Evolutionary conservation across 2,888 invertebrate genomes (phyloP), one percentile per base, ranked within the genome.

Genomic region (Pterobdella sp.): DNA sequence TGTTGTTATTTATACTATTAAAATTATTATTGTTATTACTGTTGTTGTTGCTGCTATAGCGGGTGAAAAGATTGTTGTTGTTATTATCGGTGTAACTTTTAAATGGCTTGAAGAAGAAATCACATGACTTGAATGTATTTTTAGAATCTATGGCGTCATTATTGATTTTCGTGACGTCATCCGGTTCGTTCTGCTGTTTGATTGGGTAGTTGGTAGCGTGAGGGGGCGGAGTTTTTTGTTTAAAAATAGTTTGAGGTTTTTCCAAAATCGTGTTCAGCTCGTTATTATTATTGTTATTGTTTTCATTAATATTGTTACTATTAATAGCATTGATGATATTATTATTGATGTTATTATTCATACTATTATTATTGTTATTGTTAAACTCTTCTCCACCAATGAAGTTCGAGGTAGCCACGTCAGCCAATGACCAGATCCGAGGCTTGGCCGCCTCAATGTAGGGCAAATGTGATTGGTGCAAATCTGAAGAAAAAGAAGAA

Each of bases 401-500:
- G 64, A 4, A 22, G 26, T 32, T 36, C 14, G 68, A 73, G 7
- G 82, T 81, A 18, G 81, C 82, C 22, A 81, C 80, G 74, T 81
- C 80, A 3, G 82, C 82, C 32, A 82, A 76, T n/a, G 81, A 81
- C 82, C 82, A 82, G 73, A 82, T 82, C 65, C 81, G 77, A 14
- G 82, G 82, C 72, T 77, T 77, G 18, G n/a, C 63, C 60, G 29
- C 42, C 3, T 73, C 73, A 32, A 64, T 63, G 32, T 18, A 42
- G 49, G 34, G n/a, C 18, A 49, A 56, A 29, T 37, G 29, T 26
- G 36, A 34, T 22, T 64, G 37, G 14, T 52, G 60, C 31, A 68
- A 42, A 10, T 42, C 64, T 22, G 69, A 64, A 29, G 26, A 63
- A 35, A 34, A 36, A 26, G 37, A 36, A 29, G 52, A 71, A 35